These are phyloP conservation scores for Perizoma flavofasciatum DNA, from an alignment of 2,888 invertebrate genomes.

Conservation along the genomic window DNA sequence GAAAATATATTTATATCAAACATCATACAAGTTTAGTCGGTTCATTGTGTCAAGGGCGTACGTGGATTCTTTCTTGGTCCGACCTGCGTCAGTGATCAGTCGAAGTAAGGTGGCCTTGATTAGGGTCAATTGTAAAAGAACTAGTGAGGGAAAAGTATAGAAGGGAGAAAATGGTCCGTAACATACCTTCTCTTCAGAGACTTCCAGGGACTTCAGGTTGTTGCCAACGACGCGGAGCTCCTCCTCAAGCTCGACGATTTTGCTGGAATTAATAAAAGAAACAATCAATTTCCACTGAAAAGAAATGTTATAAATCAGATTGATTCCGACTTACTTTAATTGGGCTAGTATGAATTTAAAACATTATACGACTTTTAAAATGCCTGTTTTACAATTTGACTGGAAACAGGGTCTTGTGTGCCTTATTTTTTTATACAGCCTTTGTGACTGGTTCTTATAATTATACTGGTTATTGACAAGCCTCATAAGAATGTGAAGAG, in stretches of 20 bases:
- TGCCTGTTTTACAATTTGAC: not conserved
- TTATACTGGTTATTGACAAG: too few relatives aligned
- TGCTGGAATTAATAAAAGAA: slow-evolving; percentile 84
- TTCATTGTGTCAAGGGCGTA: too few relatives aligned
- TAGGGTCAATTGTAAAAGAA: too few relatives aligned
- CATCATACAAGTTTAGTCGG: not conserved
- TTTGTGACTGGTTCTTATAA: too few relatives aligned
- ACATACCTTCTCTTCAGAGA: slow-evolving; percentile 99
- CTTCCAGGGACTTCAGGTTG: slow-evolving; percentile 99
- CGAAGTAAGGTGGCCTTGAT: too few relatives aligned
- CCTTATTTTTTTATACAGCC: too few relatives aligned
- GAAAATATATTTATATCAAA: too few relatives aligned
- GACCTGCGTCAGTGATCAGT: too few relatives aligned
- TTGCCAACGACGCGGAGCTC: slow-evolving; percentile 99
- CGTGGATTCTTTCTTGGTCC: too few relatives aligned
- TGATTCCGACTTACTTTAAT: too few relatives aligned
- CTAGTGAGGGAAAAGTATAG: not conserved
- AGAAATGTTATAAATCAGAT: not conserved
- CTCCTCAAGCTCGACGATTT: slow-evolving; percentile 99
- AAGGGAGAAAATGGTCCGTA: slow-evolving; percentile 22
- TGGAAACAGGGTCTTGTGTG: too few relatives aligned
- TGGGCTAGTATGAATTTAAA: too few relatives aligned
- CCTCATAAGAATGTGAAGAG: slow-evolving; percentile 10
- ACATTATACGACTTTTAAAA: not conserved
- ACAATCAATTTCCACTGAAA: slow-evolving; percentile 66